These are phyloP conservation scores for Parnassius mnemosyne DNA, from an alignment of 2,888 invertebrate genomes.

Conservation along the genomic window DNA sequence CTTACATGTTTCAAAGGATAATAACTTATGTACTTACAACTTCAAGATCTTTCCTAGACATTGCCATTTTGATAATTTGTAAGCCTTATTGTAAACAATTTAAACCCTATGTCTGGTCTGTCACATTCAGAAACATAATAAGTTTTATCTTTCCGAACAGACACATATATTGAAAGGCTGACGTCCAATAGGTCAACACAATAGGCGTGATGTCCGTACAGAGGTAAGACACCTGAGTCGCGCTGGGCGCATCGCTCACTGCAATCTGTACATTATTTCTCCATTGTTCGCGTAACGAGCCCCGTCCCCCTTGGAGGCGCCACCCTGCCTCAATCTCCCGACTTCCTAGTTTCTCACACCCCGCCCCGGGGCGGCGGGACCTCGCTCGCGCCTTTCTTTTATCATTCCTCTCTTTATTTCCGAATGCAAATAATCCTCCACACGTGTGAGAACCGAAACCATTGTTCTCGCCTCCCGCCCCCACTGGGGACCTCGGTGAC, in stretches of 20 bases:
- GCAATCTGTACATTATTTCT: constrained; percentile 82
- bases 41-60: too few relatives aligned
- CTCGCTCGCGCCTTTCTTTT: constrained; percentile 81
- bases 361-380: constrained; percentile 78
- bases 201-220: constrained; percentile 64
- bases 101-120: not conserved
- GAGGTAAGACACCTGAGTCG: constrained; percentile 76
- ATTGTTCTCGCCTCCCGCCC: constrained; percentile 77
- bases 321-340: constrained; percentile 49
- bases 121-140: not conserved
- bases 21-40: too few relatives aligned
- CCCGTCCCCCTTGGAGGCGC: constrained; percentile 54
- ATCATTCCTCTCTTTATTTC: constrained; percentile 81
- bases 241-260: constrained; percentile 80
- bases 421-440: constrained; percentile 82
- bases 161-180: not conserved
- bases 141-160: not conserved
- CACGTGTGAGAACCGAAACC: constrained; percentile 82
- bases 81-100: not conserved
- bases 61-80: too few relatives aligned
- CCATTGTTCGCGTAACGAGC: constrained; percentile 81
- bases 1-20: too few relatives aligned
- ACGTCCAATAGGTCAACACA: constrained; percentile 10
- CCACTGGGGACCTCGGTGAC: constrained; percentile 77
- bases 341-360: constrained; percentile 69